Evolutionary conservation across 2,888 invertebrate genomes (phyloP).

Genomic region (Gibbula magus): DNA sequence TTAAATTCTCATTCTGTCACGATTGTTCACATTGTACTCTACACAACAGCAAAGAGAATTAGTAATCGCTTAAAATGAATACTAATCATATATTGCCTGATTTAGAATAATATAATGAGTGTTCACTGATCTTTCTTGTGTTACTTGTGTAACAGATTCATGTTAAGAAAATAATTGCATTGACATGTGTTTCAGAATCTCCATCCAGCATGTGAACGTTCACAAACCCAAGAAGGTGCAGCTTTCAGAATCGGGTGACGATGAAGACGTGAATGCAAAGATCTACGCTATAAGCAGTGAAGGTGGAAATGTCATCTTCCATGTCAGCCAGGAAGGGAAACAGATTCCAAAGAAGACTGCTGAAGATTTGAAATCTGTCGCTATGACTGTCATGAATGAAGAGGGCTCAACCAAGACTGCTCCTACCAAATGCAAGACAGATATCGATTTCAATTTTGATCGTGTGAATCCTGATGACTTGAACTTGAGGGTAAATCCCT

Average conservation of each 20-base stretch:
- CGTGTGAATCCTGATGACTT: conserved; percentile 78
- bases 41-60: no score
- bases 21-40: no score
- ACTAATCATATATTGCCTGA: no score
- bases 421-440: conserved; percentile 63
- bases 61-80: no score
- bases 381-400: conserved; percentile 78
- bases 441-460: conserved; percentile 78
- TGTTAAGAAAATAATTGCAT: no score
- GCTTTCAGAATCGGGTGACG: conserved; percentile 56
- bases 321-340: conserved; percentile 71
- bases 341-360: conserved; percentile 74
- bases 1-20: no score
- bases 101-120: no score
- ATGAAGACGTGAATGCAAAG: conserved; percentile 76
- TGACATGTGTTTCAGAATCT: conserved; percentile 62
- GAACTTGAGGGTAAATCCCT: conserved; percentile 82
- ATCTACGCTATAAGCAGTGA: conserved; percentile 89
- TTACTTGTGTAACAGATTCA: no score
- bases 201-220: conserved; percentile 78
- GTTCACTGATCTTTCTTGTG: background rate
- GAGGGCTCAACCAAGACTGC: conserved; percentile 61
- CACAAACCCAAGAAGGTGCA: conserved; percentile 71
- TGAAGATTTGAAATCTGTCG: conserved; percentile 75
- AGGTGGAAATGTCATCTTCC: conserved; percentile 83